Percentiles rank a stretch among this genome's conserved stretches.
These are phyloP conservation scores for Drymodes brunneopygia DNA, from an alignment of 2,113 vertebrate species.

Conservation along the genomic window DNA sequence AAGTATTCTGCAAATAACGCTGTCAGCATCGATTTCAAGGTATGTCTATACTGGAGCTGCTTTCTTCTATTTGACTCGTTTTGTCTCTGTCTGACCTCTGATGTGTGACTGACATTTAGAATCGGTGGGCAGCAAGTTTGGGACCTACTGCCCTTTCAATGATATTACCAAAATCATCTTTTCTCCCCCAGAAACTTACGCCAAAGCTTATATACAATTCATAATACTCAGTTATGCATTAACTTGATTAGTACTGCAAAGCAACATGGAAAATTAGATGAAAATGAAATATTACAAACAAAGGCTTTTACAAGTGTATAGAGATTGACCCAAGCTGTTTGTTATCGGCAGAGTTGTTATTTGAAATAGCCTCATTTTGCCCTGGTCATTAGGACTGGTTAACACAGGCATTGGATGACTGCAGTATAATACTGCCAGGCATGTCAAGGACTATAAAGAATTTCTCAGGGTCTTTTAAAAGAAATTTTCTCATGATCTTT, in stretches of 20 bases:
- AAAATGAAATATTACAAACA: background rate
- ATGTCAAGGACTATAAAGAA: background rate
- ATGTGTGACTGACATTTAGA: background rate
- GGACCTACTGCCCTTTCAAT: background rate
- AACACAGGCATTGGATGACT: background rate
- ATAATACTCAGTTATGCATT: fast-evolving
- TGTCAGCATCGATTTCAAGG: background rate
- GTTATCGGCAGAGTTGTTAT: background rate
- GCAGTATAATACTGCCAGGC: background rate
- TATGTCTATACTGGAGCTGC: background rate
- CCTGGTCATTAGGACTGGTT: background rate
- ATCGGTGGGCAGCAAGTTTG: background rate
- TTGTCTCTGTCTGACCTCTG: background rate
- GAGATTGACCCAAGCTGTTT: background rate
- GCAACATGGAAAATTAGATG: background rate
- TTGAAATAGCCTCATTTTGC: background rate
- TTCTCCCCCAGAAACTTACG: background rate
- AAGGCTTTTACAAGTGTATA: background rate
- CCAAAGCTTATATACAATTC: background rate
- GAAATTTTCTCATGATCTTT: constrained; percentile 33
- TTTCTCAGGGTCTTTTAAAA: background rate
- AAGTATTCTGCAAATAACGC: background rate
- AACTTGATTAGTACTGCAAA: background rate
- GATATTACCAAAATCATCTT: background rate
- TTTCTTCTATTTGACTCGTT: background rate